These are phyloP conservation scores for Fissipunctia ypsillon DNA, from an alignment of 2,888 invertebrate species.

Conservation along the genomic window DNA sequence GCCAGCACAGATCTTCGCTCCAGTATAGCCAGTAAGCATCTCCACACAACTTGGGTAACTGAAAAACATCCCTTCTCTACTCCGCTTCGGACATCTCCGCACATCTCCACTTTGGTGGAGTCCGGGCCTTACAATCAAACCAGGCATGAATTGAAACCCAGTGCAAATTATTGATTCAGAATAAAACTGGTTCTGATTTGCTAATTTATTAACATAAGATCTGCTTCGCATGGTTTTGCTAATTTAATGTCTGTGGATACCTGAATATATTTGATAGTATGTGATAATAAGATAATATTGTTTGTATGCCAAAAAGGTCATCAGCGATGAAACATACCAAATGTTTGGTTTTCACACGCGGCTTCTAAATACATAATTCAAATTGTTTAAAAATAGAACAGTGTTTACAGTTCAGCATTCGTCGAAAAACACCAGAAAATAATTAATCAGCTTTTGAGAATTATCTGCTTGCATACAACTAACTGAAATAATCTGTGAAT, in stretches of 20 bases:
- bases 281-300: conserved; percentile 40
- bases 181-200: conserved; percentile 44
- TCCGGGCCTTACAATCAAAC: conserved; percentile 4
- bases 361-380: conserved; percentile 34
- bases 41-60: too few species aligned
- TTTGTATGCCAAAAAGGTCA: conserved; percentile 36
- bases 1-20: too few species aligned
- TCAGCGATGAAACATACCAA: conserved; percentile 45
- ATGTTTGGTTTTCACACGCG: conserved; percentile 60
- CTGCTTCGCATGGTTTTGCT: conserved; percentile 44
- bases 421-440: conserved; percentile 22
- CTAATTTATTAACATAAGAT: conserved; percentile 19
- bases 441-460: too few species aligned
- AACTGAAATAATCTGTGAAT: conserved; percentile 37
- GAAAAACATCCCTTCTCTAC: too few species aligned
- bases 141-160: conserved; percentile 1
- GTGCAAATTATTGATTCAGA: conserved; percentile 17
- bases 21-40: too few species aligned
- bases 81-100: too few species aligned
- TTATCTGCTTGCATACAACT: conserved; percentile 16
- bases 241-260: conserved; percentile 37
- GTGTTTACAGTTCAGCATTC: conserved; percentile 3
- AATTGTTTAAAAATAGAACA: conserved; percentile 21
- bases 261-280: conserved; percentile 24
- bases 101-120: too few species aligned